Conservation (phyloP, 1,140 invertebrate species). For the Anagrus nilaparvatae region DNA sequence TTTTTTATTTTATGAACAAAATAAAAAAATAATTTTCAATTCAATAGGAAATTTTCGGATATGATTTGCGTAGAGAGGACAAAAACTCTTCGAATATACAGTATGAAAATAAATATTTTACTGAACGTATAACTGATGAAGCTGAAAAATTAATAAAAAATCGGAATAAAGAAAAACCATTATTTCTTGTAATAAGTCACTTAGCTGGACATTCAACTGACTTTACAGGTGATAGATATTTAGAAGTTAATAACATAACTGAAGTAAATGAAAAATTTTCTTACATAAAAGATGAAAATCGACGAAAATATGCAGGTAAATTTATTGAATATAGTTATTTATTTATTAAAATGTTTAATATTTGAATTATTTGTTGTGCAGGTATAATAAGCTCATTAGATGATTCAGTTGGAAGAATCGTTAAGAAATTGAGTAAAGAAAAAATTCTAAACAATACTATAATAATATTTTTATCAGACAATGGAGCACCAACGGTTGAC, state of each 20-base stretch:
- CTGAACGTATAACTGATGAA: constrained; percentile 47
- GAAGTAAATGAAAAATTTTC: constrained; percentile 45
- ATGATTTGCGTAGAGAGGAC: too few species aligned
- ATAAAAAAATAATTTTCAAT: too few species aligned
- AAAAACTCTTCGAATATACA: too few species aligned
- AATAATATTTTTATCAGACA: constrained; percentile 63
- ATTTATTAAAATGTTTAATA: background rate
- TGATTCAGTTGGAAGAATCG: constrained; percentile 51
- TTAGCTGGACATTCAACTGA: constrained; percentile 47
- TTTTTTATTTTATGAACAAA: too few species aligned
- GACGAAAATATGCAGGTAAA: constrained; percentile 48
- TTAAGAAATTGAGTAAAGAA: constrained; percentile 40
- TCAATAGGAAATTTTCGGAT: too few species aligned
- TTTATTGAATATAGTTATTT: background rate
- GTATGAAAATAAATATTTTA: constrained; percentile 51
- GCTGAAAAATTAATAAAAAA: constrained; percentile 45
- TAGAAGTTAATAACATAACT: constrained; percentile 44
- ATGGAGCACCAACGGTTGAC: constrained; percentile 51
- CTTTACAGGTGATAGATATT: constrained; percentile 18
- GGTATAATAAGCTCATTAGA: constrained; percentile 55
- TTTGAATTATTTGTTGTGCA: constrained; percentile 24
- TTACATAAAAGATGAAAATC: constrained; percentile 45
- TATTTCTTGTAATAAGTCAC: constrained; percentile 54
- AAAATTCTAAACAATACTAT: constrained; percentile 55
- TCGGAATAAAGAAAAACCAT: constrained; percentile 40